Base-by-base conservation (phyloP, 2,888 invertebrate species). In the Coleophora deauratella region DNA sequence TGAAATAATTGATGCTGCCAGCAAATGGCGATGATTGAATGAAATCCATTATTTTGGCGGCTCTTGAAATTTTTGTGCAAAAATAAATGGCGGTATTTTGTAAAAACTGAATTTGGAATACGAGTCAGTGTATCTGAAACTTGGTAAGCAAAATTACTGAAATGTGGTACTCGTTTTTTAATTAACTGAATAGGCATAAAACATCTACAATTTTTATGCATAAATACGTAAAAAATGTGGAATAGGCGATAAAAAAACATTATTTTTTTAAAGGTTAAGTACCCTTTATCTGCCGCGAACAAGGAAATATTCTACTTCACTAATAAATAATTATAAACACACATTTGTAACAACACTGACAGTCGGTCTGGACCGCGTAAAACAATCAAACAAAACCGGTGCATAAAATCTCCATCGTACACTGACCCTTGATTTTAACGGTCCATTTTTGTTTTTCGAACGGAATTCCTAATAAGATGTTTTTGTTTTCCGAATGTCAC, bases 361-460 rank as follows among this genome's bases (percentile, higher is more conserved):
- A 21, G 21, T 21, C 8, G 11, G 31, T 3, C 27, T 31, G 11
- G 31, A 10, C 27, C n/a, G n/a, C 10, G 27, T 41, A 39, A 50
- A 49, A 62, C 55, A 57, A 62, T 65, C 68, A 45, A 57, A 65
- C 54, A 43, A 64, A 81, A 78, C 65, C 80, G 65, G 79, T 77
- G 81, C 82, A 76, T 76, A 74, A 69, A 74, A 79, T 72, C 52
- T 72, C 52, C 47, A 45, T 51, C 56, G 54, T 59, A 57, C 49
- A 59, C 59, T 61, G 78, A 71, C 49, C 77, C 61, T 72, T 72
- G 73, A 76, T 62, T 66, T 67, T 32, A 65, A 68, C 76, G 76
- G 75, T 75, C 54, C 44, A 57, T 60, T 62, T 64, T 59, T 59
- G 52, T 57, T 59, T 63, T 56, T 53, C 54, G 54, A 56, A 56